Base-by-base conservation (phyloP, 1,140 invertebrate species). In the Anthonomus grandis region DNA sequence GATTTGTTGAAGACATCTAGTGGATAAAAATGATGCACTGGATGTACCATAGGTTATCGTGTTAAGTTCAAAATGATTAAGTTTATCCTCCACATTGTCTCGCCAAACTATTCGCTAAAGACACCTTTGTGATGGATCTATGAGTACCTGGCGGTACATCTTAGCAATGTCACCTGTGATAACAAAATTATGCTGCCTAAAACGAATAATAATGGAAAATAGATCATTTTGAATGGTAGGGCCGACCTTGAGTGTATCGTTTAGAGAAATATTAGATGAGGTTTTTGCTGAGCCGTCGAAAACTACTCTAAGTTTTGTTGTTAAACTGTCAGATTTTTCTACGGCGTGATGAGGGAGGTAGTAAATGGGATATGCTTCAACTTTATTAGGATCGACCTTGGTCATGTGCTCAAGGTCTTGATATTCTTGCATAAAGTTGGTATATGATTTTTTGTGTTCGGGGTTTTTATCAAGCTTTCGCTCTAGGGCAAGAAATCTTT, bases 221-320 rank as follows among this genome's bases (percentile, higher is more conserved):
- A 77, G 48, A 24, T 75, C 70, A 34, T 74, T 59, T 45, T 76
- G 74, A n/a, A 75, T 51, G 4, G 47, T 62, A 5, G 72, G 68
- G 4, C 74, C 75, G 8, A 65, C 58, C 21, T 65, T 53, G 5
- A 73, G 60, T 9, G 65, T 59, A 24, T 71, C 62, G 50, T 74
- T 74, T 10, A 74, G 45, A 3, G 70, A 74, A 10, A 57, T 44
- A 9, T 66, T 64, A 10, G 59, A 49, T 9, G 42, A 44, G 15
- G 68, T 56, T 47, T 50, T 45, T 15, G 60, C 49, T 3, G 70
- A 73, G 18, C 37, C 59, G 50, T 65, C 60, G 42, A 67, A 65
- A n/a, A 67, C 62, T 19, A 67, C 56, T n/a, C n/a, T 18, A 12
- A 64, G n/a, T 49, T 67, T 67, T 9, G 54, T 64, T 9, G 64